A percentile compares a stretch with the other conserved stretches of the same genome.
Conservation (phyloP, 2,888 invertebrate genomes). For the Cecidostiba fungosa region DNA sequence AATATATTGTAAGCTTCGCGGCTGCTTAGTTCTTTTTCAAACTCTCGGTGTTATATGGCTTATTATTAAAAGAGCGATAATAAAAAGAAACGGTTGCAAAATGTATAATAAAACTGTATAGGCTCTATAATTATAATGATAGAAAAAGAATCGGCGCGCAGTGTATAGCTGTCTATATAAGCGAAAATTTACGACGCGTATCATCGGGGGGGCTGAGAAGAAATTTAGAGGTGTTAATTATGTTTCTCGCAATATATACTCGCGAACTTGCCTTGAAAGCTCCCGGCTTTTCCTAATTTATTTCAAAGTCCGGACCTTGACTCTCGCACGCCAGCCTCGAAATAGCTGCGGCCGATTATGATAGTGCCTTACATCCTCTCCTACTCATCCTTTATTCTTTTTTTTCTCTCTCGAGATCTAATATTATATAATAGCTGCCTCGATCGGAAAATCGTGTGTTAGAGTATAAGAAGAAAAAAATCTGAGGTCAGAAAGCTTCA, state of each 20-base stretch:
- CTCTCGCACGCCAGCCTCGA: conserved; percentile 14
- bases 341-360: neutral
- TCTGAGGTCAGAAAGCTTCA: neutral
- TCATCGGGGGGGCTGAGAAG: neutral
- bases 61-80: neutral
- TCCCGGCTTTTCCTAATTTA: conserved; percentile 20
- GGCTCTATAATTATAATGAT: neutral
- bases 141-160: neutral
- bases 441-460: too few species aligned
- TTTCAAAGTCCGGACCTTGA: conserved; percentile 46
- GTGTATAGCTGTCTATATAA: neutral
- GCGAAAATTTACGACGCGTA: conserved; percentile 18
- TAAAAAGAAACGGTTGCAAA: neutral
- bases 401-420: too few species aligned
- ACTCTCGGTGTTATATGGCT: too few species aligned
- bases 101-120: neutral
- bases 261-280: neutral
- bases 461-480: too few species aligned
- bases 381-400: too few species aligned
- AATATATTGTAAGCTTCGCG: neutral
- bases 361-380: neutral
- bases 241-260: conserved; percentile 14
- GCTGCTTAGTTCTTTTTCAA: neutral
- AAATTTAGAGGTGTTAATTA: conserved; percentile 22
- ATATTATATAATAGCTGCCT: too few species aligned